Evolutionary conservation across 2,113 vertebrate species (phyloP), one percentile per base, ranked within the genome.

Genomic region (Thunnus thynnus): DNA sequence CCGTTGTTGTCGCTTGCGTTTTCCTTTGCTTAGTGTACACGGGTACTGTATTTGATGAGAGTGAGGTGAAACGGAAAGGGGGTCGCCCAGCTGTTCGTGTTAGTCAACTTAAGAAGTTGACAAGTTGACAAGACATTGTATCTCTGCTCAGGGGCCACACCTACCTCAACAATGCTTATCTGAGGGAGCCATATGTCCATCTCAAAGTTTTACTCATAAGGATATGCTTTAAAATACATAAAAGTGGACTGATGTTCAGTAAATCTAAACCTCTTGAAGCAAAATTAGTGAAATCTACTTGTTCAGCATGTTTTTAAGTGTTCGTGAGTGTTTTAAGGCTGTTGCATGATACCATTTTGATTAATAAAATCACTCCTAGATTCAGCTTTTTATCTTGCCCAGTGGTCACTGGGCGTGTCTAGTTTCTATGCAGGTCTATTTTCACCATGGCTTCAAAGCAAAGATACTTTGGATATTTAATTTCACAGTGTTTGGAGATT

Each of bases 401-500:
- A 25, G 10, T 50, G 50, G 70, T 70, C 18, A 64, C 61, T 55
- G 46, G 11, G 20, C 2, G 82, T 54, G 72, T 84, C 76, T 22
- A 0, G 50, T 89, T 86, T 71, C 73, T 41, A 52, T 78, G 75
- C 69, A 7, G 60, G 51, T 69, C 69, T 83, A 44, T 80, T 83
- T 80, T 65, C 18, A 66, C 12, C 66, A 14, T 1, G 6, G 69
- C 54, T 85, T 61, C 41, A 46, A 41, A 47, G 25, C 41, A 60
- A 54, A 44, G 56, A 86, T 11, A 75, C 64, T 76, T 83, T 58
- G 5, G 78, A 72, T 87, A 64, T 80, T 82, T 87, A 0, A 69
- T 84, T 86, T 77, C 76, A 76, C 57, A 0, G n/a, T 65, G 78
- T 84, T 76, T 68, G 75, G 52, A 86, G 89, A 47, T 54, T 84